Evolutionary conservation across 2,888 invertebrate species (phyloP).

Genomic region (Heliconius sara): DNA sequence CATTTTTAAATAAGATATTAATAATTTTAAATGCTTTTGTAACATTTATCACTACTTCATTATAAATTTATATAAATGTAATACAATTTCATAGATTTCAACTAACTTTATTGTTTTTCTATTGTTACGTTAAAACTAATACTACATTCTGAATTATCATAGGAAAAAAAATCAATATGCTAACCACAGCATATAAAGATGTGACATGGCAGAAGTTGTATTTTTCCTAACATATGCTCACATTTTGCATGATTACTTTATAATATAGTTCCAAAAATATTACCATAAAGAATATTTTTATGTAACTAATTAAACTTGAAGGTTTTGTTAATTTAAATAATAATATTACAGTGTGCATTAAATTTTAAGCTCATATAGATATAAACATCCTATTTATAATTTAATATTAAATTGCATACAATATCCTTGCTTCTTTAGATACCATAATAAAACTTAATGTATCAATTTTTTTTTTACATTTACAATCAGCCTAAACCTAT

Average conservation of each 20-base stretch:
- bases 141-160: neutral
- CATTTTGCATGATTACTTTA: neutral
- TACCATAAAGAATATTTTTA: neutral
- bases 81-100: neutral
- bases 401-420: too few species aligned
- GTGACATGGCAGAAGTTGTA: conserved; percentile 27
- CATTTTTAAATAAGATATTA: neutral
- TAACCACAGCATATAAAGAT: conserved; percentile 1
- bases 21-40: neutral
- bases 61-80: neutral
- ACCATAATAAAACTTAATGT: neutral
- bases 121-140: neutral
- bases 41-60: neutral
- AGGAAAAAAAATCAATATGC: conserved; percentile 19
- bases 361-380: too few species aligned
- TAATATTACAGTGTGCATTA: too few species aligned
- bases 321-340: neutral
- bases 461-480: neutral
- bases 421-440: neutral
- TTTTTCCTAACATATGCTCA: conserved; percentile 6
- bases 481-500: too few species aligned
- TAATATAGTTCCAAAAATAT: neutral
- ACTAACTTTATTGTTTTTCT: neutral
- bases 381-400: too few species aligned
- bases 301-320: neutral